Evolutionary conservation across 2,113 vertebrate species (phyloP), one percentile per base, ranked within the genome.

Genomic region (Acrocephalus arundinaceus): DNA sequence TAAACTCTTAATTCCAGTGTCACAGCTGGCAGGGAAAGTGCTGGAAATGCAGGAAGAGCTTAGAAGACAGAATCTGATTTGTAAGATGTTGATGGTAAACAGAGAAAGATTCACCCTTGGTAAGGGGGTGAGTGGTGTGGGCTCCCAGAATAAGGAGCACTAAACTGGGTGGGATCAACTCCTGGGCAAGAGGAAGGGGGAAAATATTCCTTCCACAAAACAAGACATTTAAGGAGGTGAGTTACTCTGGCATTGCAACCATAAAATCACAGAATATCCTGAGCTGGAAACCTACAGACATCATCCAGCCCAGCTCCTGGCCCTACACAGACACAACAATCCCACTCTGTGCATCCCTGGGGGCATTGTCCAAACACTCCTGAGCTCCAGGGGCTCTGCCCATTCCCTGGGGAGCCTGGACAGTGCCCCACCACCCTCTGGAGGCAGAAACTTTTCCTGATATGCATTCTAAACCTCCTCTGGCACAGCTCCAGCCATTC

Each of bases 301-400:
- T 16, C 14, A n/a, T 16, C 23, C 18, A 48, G 4, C 2, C 3
- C 17, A 35, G 1, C 15, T 23, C 21, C 79, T 70, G 48, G 24
- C 24, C 33, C 54, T 35, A 30, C 18, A 5, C 14, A 90, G 24
- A 55, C 48, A 41, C 63, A 70, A 13, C 3, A 55, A 31, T 31
- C 30, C 39, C 71, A 35, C 9, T 9, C 9, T 41, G 45, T 1
- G 25, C 48, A 65, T 45, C 13, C 45, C 31, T 45, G 41, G 7
- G 13, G 48, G 16, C 1, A 1, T 0, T 18, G 2, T 8, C 39
- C 41, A 27, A 89, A 55, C 0, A 0, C 30, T 55, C 21, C 55
- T 15, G 21, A 48, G 48, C 54, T 86, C 62, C 76, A 62, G 35
- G 39, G 63, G 2, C 2, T 1, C 1, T 55, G 39, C 2, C 54